Evolutionary conservation across 2,797 vertebrate species (phyloP).

Genomic region (Mormyrus hasselquistii): DNA sequence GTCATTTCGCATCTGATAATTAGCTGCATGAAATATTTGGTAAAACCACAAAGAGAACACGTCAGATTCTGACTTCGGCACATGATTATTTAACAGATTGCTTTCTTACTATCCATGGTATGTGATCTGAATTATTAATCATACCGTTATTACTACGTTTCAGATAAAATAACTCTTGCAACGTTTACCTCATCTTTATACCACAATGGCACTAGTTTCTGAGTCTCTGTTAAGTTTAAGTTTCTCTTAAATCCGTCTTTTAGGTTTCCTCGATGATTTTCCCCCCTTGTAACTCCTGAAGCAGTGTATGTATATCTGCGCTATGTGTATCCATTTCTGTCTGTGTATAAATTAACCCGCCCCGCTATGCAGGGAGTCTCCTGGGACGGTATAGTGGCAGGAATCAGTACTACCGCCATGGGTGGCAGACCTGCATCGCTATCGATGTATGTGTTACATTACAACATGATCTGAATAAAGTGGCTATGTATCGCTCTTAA

Average conservation of each 20-base stretch:
- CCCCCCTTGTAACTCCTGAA: neutral
- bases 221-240: neutral
- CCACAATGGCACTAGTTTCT: neutral
- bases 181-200: neutral
- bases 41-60: neutral
- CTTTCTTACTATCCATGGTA: neutral
- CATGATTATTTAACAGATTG: neutral
- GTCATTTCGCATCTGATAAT: neutral
- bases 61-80: neutral
- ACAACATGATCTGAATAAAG: constrained; percentile 31
- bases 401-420: constrained; percentile 60
- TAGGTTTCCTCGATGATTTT: neutral
- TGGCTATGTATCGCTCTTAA: constrained; percentile 21
- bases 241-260: neutral
- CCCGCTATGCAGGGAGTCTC: constrained; percentile 50
- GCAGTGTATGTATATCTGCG: neutral
- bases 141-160: neutral
- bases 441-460: constrained; percentile 36
- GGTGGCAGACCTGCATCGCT: constrained; percentile 45
- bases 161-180: neutral
- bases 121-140: neutral
- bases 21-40: neutral
- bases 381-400: constrained; percentile 56
- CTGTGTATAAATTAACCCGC: constrained; percentile 50
- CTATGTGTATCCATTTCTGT: constrained; percentile 18